Evolutionary conservation across 2,113 vertebrate species (phyloP).

Genomic region (Daboia siamensis): DNA sequence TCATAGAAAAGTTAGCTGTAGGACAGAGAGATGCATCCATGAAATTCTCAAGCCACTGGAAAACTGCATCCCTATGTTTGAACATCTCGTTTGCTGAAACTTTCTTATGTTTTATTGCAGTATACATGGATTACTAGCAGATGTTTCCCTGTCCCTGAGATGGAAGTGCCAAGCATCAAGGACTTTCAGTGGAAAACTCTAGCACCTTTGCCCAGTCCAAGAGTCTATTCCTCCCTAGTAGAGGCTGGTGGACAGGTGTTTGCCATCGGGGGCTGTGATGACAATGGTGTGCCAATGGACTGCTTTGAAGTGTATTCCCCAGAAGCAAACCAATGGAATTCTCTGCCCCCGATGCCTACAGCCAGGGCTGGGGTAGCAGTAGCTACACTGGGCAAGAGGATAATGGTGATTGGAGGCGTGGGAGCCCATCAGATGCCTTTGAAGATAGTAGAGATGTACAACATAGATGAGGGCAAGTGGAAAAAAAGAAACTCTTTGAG

Average conservation of each 20-base stretch:
- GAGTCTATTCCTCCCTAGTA: slow-evolving; percentile 88
- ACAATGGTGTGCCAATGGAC: slow-evolving; percentile 80
- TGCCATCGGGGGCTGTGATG: slow-evolving; percentile 90
- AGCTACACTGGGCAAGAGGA: slow-evolving; percentile 86
- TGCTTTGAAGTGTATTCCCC: slow-evolving; percentile 88
- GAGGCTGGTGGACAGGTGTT: slow-evolving; percentile 90
- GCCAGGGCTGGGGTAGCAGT: slow-evolving; percentile 87
- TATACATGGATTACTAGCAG: not conserved
- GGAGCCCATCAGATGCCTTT: slow-evolving; percentile 86
- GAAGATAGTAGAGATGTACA: slow-evolving; percentile 91
- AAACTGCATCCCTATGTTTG: not conserved
- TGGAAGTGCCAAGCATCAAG: slow-evolving; percentile 82
- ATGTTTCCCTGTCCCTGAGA: slow-evolving; percentile 45
- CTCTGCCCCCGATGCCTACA: slow-evolving; percentile 84
- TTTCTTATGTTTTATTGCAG: not conserved
- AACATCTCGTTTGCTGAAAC: not conserved
- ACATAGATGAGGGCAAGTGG: slow-evolving; percentile 92
- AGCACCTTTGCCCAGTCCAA: slow-evolving; percentile 80
- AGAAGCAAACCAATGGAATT: slow-evolving; percentile 88
- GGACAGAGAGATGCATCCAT: not conserved
- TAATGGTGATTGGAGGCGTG: slow-evolving; percentile 92
- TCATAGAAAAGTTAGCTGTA: not conserved
- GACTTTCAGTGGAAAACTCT: slow-evolving; percentile 93
- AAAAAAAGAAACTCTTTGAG: slow-evolving; percentile 87
- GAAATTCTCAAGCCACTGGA: not conserved